Evolutionary conservation across 2,113 vertebrate genomes (phyloP).

Genomic region (Speoplatyrhinus poulsoni): DNA sequence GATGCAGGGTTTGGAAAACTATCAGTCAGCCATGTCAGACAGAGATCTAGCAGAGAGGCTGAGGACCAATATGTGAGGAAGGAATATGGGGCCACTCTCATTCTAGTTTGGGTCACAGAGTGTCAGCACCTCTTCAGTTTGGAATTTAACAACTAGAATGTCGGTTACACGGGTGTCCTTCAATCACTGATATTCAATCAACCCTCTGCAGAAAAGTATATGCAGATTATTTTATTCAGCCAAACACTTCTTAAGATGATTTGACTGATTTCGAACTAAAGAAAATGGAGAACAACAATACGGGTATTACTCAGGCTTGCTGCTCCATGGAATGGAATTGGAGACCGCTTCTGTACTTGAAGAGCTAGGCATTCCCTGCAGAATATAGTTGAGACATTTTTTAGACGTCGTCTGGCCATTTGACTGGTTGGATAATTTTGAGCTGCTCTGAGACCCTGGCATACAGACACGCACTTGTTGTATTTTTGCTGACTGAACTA

Average conservation of each 20-base stretch:
- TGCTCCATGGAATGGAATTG: too few relatives aligned
- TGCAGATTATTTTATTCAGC: too few relatives aligned
- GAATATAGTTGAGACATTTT: not conserved
- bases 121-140: constrained; percentile 7
- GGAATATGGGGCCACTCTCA: constrained; percentile 24
- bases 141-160: constrained; percentile 24
- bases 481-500: constrained; percentile 37
- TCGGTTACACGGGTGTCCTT: not conserved
- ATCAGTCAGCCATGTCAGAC: constrained; percentile 57
- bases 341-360: too few relatives aligned
- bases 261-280: too few relatives aligned
- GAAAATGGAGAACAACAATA: too few relatives aligned
- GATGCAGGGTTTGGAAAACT: constrained; percentile 67
- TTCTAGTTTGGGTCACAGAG: constrained; percentile 21
- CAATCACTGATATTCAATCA: too few relatives aligned
- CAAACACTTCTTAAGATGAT: too few relatives aligned
- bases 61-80: constrained; percentile 46
- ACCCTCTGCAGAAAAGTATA: too few relatives aligned
- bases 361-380: too few relatives aligned
- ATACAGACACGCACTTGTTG: constrained; percentile 28
- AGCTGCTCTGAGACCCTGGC: constrained; percentile 17
- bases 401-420: constrained; percentile 10
- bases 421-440: constrained; percentile 17
- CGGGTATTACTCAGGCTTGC: too few relatives aligned
- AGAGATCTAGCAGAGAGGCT: constrained; percentile 50